Conservation (phyloP, 2,888 invertebrate species). For the Drosophila picticornis region DNA sequence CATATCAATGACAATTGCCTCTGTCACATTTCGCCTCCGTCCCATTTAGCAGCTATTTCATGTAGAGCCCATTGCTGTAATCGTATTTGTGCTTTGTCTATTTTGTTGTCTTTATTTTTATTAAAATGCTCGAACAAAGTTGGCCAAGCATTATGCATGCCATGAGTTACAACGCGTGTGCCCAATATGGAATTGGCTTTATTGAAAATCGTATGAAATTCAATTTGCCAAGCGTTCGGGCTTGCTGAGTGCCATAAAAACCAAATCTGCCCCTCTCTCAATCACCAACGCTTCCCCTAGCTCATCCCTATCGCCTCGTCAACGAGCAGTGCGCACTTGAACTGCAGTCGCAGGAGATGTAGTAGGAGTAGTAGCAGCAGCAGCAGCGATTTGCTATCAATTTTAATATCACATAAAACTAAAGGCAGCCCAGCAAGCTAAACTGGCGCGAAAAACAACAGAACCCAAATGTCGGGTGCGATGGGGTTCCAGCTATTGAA, state of each 20-base stretch:
- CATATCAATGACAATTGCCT: background rate
- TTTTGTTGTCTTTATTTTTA: conserved; percentile 7
- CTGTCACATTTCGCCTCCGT: background rate
- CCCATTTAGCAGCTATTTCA: conserved; percentile 9
- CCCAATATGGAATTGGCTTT: conserved; percentile 71
- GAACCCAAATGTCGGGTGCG: conserved; percentile 13
- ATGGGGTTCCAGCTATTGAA: conserved; percentile 66
- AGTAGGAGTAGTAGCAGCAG: background rate
- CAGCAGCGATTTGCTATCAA: conserved; percentile 76
- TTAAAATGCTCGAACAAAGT: conserved; percentile 29
- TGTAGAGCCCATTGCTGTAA: conserved; percentile 2
- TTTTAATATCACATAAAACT: conserved; percentile 80
- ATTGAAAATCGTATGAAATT: conserved; percentile 77
- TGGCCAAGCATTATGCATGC: conserved; percentile 51
- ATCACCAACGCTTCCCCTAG: background rate
- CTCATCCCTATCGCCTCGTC: background rate
- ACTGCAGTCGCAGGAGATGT: conserved; percentile 13
- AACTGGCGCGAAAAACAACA: conserved; percentile 72
- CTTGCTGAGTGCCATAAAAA: conserved; percentile 54
- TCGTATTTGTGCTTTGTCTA: conserved; percentile 7
- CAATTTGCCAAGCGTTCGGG: conserved; percentile 64
- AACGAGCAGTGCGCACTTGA: conserved; percentile 58
- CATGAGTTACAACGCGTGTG: conserved; percentile 59
- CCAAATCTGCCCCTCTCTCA: conserved; percentile 20
- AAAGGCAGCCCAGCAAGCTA: conserved; percentile 66